Percentiles rank a stretch among this genome's conserved stretches.
Conservation (phyloP, 2,888 invertebrate genomes). For the Drosophila vallismaia region DNA sequence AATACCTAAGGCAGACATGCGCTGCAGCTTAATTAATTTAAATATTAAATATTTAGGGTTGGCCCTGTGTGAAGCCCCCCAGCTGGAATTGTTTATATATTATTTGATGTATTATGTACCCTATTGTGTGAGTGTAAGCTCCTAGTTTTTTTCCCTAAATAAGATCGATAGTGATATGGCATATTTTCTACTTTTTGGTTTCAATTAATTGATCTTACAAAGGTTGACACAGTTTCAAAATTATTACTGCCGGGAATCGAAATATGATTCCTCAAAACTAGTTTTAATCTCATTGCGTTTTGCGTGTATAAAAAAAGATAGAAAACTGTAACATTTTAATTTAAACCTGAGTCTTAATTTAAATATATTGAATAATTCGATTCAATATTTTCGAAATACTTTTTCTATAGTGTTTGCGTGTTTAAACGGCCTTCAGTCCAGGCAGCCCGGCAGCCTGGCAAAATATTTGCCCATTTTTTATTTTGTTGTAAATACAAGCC, state of each 20-base stretch:
- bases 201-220: slow-evolving; percentile 4
- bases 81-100: slow-evolving; percentile 20
- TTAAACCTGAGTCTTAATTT: background rate
- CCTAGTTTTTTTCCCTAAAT: slow-evolving; percentile 2
- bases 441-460: slow-evolving; percentile 46
- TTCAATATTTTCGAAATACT: slow-evolving; percentile 6
- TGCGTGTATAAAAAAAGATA: background rate
- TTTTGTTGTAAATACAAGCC: slow-evolving; percentile 55
- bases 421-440: slow-evolving; percentile 29
- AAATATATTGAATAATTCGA: background rate
- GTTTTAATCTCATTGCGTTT: background rate
- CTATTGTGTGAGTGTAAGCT: background rate
- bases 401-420: slow-evolving; percentile 1
- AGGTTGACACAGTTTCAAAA: background rate
- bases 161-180: slow-evolving; percentile 22
- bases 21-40: slow-evolving; percentile 43
- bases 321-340: background rate
- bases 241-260: background rate
- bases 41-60: slow-evolving; percentile 32
- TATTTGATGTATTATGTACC: slow-evolving; percentile 3
- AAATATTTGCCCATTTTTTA: slow-evolving; percentile 54
- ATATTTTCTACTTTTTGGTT: slow-evolving; percentile 22
- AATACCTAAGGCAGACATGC: slow-evolving; percentile 16
- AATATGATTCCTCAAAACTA: background rate
- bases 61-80: slow-evolving; percentile 15